Base-by-base conservation (phyloP, 1,140 invertebrate genomes). In the Solen grandis region DNA sequence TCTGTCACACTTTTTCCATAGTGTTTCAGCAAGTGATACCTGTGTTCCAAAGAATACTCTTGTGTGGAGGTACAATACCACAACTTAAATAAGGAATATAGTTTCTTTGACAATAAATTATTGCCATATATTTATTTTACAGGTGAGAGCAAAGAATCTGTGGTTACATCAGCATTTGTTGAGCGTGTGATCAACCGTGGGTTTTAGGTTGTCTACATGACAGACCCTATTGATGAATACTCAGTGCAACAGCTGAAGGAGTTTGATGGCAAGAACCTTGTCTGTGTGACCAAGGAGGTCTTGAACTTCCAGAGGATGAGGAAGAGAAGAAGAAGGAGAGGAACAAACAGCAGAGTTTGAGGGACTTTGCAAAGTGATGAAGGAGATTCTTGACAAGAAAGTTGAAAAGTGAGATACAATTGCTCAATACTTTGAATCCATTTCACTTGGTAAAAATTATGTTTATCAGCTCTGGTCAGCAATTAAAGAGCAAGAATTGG, bases 181-280 rank as follows among this genome's bases (percentile, higher is more conserved):
- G 99, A 99, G 93, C 94, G 97, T 75, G 97, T 99, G 0, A 97
- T 97, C 95, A 99, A 98, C 90, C 96, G 98, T 90, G 98, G 98
- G 60, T 98, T 97, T 89, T 99, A 99, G 93, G 98, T 99, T 5
- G 94, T 99, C 16, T 99, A 99, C 95, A 99, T 99, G 98, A 96
- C 96, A 16, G 98, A 99, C 91, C 98, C 99, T 35, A 99, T 99
- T 87, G 99, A 99, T 94, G 98, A 99, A 92, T 99, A 99, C 91
- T 97, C 98, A 86, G 97, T 99, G 4, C 98, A 99, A 92, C 97
- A 99, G 92, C 93, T 99, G 93, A 99, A 98, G 93, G 98, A 99
- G 92, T 99, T 96, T 89, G 97, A 99, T 88, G 98, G 98, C 78
- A 99, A 99, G 92, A 96, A 96, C 83, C 93, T 99, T 14, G 97